Base-by-base conservation (phyloP, 2,888 invertebrate species). In the Drosophila barbarae region DNA sequence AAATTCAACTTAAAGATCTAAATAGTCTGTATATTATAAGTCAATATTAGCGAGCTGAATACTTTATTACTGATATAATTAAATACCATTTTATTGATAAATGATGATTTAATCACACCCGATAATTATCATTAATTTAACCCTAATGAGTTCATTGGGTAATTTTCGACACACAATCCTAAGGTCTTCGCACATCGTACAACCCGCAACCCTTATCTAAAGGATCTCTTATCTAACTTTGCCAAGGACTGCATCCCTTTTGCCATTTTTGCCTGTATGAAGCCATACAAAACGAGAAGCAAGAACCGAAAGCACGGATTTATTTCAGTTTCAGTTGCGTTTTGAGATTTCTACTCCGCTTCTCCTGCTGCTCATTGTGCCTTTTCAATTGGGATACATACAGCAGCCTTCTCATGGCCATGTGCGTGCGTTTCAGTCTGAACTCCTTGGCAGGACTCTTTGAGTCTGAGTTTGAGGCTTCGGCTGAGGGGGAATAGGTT, bases 271-370 rank as follows among this genome's bases (percentile, higher is more conserved):
- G 18, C 18, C 56, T 13, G 38, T 34, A 23, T 21, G 42, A 52
- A 64, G 21, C 50, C 41, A 61, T 52, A 52, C 42, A 60, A 55
- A 59, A 52, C 57, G 57, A 44, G 36, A 65, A 47, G 77, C 71
- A 76, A 74, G 71, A 68, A 10, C 51, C 35, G 10, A 55, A 36
- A 36, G 51, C 51, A 51, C 52, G 85, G 80, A 79, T 82, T 84
- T 76, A 66, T 75, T 61, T 84, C 72, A 74, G 70, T 81, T 84
- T 76, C 46, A 21, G 78, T 72, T 82, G 74, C 69, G 74, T 78
- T 81, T 82, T 84, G 71, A 79, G 85, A 74, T 82, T 76, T 61
- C n/a, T 9, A 13, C 39, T 42, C 39, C 30, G 28, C 18, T 36
- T 6, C 23, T 47, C 23, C 38, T 41, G 41, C 23, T 23, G 55